These are phyloP conservation scores for Sinodicranocentrus sp. DNA, from an alignment of 2,888 invertebrate species.

Conservation along the genomic window DNA sequence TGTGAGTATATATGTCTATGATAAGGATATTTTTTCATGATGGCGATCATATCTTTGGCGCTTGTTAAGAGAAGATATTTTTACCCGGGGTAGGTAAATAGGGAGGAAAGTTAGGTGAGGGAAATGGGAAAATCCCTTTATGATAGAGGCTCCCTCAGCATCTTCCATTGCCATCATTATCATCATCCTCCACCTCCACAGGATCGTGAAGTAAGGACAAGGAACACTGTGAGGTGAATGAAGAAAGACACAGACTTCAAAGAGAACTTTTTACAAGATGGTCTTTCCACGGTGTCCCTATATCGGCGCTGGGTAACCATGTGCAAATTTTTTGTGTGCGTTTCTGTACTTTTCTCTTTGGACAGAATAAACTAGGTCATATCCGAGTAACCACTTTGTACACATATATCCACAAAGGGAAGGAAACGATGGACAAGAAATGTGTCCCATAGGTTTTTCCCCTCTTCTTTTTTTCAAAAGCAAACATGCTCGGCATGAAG, in stretches of 20 bases:
- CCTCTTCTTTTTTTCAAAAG: not conserved
- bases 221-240: not conserved
- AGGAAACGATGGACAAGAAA: not conserved
- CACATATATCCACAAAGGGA: not conserved
- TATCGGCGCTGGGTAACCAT: not conserved
- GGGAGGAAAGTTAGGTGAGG: slow-evolving; percentile 27
- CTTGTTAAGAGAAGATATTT: no score
- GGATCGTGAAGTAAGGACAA: not conserved
- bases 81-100: not conserved
- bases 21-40: no score
- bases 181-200: not conserved
- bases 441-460: not conserved
- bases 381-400: not conserved
- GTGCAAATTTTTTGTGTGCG: no score
- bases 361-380: not conserved
- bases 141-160: not conserved
- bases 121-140: slow-evolving; percentile 40
- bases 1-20: no score
- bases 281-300: not conserved
- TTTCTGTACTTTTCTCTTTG: not conserved
- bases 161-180: slow-evolving; percentile 29
- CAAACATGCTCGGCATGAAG: not conserved
- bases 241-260: not conserved
- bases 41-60: not conserved
- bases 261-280: not conserved